Evolutionary conservation across 2,113 vertebrate species (phyloP), one percentile per base, ranked within the genome.

Genomic region (Anoplopoma fimbria): DNA sequence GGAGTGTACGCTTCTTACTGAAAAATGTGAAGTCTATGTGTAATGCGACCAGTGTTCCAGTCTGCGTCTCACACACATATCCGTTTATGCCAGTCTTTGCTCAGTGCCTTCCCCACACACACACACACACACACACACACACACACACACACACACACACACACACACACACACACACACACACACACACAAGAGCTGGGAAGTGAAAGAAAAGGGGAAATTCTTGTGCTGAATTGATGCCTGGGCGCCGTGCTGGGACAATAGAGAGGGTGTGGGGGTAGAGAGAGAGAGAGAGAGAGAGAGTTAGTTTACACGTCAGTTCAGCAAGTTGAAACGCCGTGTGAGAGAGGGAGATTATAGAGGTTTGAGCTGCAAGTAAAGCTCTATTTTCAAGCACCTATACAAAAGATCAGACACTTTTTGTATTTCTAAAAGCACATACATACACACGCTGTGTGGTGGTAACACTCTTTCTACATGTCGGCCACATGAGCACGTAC

Each of bases 181-280:
- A 0, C 61, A 19, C 63, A 42, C 69, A 58, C 75, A n/a, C 1
- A 31, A 64, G 45, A 67, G 36, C 79, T 42, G 53, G 73, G 78
- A 89, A 90, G 77, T 92, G 87, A 94, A 93, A 93, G 87, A 92
- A 92, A 91, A 88, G 80, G 89, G 87, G 88, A 85, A 90, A 93
- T 95, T 94, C 91, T 94, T 91, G 76, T 25, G 74, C 73, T 83
- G 83, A 84, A 86, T 88, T 79, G 89, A 80, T 87, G 85, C 87
- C 69, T 72, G 79, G 67, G 29, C 7, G 47, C 75, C 31, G 10
- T 63, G 77, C 51, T 6, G 77, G 72, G 83, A 94, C 92, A 93
- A 94, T 88, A 77, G 87, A 72, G 61, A 34, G 78, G 70, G 89
- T 33, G 85, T 70, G 88, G 69, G 73, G 75, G 36, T 4, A 61